phyloP scores from a whole-genome alignment of 2,797 vertebrate species.

The Philypnodon macrostomus region DNA sequence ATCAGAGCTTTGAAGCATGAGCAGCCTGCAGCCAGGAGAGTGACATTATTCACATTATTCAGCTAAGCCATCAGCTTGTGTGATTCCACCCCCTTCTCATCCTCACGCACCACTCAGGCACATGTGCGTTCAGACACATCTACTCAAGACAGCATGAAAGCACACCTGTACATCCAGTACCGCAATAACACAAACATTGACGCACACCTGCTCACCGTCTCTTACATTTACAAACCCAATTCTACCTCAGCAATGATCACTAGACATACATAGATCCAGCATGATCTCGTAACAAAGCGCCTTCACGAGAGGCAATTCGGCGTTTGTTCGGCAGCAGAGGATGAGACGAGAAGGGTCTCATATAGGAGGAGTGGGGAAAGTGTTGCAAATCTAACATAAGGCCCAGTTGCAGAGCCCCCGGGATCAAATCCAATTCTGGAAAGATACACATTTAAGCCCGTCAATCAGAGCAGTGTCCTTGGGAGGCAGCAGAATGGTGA shows the following conservation, averaged over 20 bases:
- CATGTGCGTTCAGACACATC: constrained; percentile 40
- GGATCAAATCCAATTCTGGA: constrained; percentile 92
- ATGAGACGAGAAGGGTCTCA: constrained; percentile 45
- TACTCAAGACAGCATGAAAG: constrained; percentile 43
- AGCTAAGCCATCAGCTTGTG: constrained; percentile 54
- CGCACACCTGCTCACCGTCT: constrained; percentile 40
- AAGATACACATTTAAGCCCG: constrained; percentile 90
- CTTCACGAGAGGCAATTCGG: constrained; percentile 82
- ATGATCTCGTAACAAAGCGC: constrained; percentile 66
- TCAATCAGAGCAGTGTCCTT: constrained; percentile 88
- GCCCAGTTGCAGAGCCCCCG: constrained; percentile 82
- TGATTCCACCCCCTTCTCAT: constrained; percentile 16
- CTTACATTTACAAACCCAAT: constrained; percentile 39
- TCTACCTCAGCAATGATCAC: constrained; percentile 30
- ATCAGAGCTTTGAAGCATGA: constrained; percentile 56
- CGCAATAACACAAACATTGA: constrained; percentile 13
- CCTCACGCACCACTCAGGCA: background rate
- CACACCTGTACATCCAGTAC: too few relatives aligned
- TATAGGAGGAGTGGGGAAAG: constrained; percentile 31
- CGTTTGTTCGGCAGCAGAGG: constrained; percentile 78
- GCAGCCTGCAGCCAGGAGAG: constrained; percentile 34
- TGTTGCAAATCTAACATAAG: constrained; percentile 84
- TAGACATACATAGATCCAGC: constrained; percentile 51
- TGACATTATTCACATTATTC: constrained; percentile 55
- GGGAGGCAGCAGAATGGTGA: constrained; percentile 84